Base-by-base conservation (phyloP, 2,797 vertebrate genomes). In the Takifugu ocellatus region DNA sequence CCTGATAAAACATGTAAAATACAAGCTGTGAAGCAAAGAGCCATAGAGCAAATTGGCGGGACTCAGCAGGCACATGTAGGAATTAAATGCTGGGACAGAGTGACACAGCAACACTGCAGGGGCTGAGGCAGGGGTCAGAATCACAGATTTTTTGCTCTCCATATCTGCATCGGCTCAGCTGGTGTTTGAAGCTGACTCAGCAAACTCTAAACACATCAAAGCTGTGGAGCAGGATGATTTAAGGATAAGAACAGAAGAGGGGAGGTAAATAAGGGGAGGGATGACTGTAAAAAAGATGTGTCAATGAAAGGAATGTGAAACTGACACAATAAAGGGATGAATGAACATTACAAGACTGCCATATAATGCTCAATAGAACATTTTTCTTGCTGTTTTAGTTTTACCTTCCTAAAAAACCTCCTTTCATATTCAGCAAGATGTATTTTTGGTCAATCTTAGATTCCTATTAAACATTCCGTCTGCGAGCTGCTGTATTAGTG, bases 1-100 rank as follows among this genome's bases (percentile, higher is more conserved):
- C 81, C 81, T 86, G 89, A 91, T 90, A 90, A 90, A 90, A 91
- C 81, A 89, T 91, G 84, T 88, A 91, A 39, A 88, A 87, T 75
- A 59, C 69, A 33, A 39, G 36, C 36, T 29, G 27, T 29, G 27
- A 29, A 39, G 36, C 11, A 39, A 39, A 59, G 60, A 62, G 81
- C 74, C 86, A 84, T 87, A 83, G 78, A 88, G 86, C 87, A 90
- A 90, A 88, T 90, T 90, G 82, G 72, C 49, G 58, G 65, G 76
- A 87, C 84, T 88, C 82, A 75, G 79, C 60, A 68, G 69, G 78
- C 77, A 74, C 71, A 55, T 88, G 89, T 91, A 74, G 74, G 68
- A 82, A 66, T 63, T 63, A 84, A 82, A 78, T 88, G 80, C 79
- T 64, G 64, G 84, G 85, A 87, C 75, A 60, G 72, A 85, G 66